Base-by-base conservation (phyloP, 2,113 vertebrate species). In the Coregonus clupeaformis region DNA sequence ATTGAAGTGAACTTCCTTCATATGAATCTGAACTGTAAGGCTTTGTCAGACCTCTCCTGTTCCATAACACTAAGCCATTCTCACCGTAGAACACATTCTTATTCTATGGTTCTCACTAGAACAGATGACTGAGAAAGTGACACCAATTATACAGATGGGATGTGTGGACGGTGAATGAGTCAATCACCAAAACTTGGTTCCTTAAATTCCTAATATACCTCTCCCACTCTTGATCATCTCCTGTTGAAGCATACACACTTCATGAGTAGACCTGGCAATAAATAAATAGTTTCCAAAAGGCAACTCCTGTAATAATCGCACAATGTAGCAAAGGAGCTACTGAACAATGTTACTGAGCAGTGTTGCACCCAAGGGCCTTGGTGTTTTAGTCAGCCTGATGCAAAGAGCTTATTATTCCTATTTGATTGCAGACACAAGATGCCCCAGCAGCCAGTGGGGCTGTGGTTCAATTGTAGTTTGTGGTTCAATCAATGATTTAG, bases 271-370 rank as follows among this genome's bases (percentile, higher is more conserved):
- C 72, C 72, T 49, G 57, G 77, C 49, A 59, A 36, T 45, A 76
- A 70, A 6, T 62, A 78, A 72, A 18, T 20, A 1, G 27, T 27
- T 32, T 52, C 32, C 6, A 68, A 74, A 82, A 88, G 82, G 86
- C 88, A 87, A 88, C 82, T 76, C 84, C 81, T 27, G 84, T 85
- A 86, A 87, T 83, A 83, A 87, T 83, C 73, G 68, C 78, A 87
- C 77, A 52, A 85, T 60, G 84, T 24, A 20, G 30, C 45, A 68
- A 76, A 74, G 68, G n/a, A 83, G 30, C 29, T 27, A 62, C 1
- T 27, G 27, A 27, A 27, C 27, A 27, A 27, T 27, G 27, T 27
- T 27, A 27, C 27, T 52, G 69, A 29, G 42, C 57, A 77, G 68
- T 55, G 62, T 78, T 76, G 80, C 27, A 0, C 18, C 30, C 27